Base-by-base conservation (phyloP, 2,888 invertebrate species). In the Caenorhabditis sp. region DNA sequence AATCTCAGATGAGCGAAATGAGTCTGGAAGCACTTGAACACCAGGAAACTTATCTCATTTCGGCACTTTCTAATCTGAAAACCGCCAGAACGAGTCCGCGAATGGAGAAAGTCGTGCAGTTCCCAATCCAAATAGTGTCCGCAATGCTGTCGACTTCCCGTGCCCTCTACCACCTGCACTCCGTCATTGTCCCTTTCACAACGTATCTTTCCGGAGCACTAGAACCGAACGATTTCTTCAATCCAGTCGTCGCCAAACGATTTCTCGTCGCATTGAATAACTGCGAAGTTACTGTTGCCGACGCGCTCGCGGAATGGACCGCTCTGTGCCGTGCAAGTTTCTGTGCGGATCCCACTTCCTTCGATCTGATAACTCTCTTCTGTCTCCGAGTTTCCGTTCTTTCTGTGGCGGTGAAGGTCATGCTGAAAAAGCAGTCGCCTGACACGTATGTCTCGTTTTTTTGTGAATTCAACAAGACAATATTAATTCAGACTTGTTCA, bases 361-460 rank as follows among this genome's bases (percentile, higher is more conserved):
- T 78, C 43, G 79, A 81, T 50, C 56, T 77, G 24, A 70, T 77
- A 4, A 59, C 52, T 20, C 39, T 71, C 9, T 76, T 48, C 27
- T 71, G 65, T 32, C 4, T 55, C 9, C 58, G 68, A 24, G 35
- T 76, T 8, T 58, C 58, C 7, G 17, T 76, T 11, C 45, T 73
- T n/a, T 24, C 26, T 2, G 43, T 48, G 0, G 56, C 68, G 2
- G 37, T 75, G 4, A 32, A 27, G 46, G 63, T 75, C 15, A 5
- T 70, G 0, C 27, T 75, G 1, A 63, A 43, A n/a, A 68, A 63
- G 30, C 75, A 70, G 39, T 52, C 68, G 0, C 7, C 62, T 7
- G 75, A 75, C 17, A 58, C 63, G 75, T 75, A 11, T 15, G 68
- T n/a, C n/a, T n/a, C n/a, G n/a, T n/a, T n/a, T n/a, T n/a, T n/a